Evolutionary conservation across 2,113 vertebrate genomes (phyloP).

Genomic region (Chaetodon auriga): DNA sequence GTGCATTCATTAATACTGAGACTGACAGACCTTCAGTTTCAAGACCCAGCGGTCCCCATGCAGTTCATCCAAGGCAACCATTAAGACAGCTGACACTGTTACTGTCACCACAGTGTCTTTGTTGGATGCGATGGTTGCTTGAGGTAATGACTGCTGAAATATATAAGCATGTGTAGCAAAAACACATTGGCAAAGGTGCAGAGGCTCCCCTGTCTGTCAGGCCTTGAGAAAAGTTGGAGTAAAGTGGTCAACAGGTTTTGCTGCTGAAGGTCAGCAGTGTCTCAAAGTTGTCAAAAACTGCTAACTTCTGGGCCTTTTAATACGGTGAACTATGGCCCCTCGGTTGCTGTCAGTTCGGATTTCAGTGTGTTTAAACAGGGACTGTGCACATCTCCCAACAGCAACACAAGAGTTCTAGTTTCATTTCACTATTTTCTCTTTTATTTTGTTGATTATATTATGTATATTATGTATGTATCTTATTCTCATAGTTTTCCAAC

Average conservation of each 20-base stretch:
- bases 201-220: slow-evolving; percentile 36
- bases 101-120: not conserved
- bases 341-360: no score
- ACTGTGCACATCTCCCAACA: no score
- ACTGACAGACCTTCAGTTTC: slow-evolving; percentile 1
- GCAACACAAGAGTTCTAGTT: no score
- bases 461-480: no score
- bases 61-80: not conserved
- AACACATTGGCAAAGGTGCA: slow-evolving; percentile 38
- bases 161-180: slow-evolving; percentile 8
- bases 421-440: no score
- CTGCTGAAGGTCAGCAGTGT: not conserved
- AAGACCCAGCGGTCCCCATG: not conserved
- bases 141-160: slow-evolving; percentile 16
- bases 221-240: slow-evolving; percentile 1
- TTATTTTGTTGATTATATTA: no score
- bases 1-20: no score
- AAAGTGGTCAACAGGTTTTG: not conserved
- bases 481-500: no score
- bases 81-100: not conserved
- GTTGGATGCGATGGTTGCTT: not conserved
- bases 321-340: no score
- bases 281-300: no score
- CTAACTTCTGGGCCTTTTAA: no score
- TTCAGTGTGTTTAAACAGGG: no score